Base-by-base conservation (phyloP, 1,140 invertebrate species). In the Xylocopa sonorina region DNA sequence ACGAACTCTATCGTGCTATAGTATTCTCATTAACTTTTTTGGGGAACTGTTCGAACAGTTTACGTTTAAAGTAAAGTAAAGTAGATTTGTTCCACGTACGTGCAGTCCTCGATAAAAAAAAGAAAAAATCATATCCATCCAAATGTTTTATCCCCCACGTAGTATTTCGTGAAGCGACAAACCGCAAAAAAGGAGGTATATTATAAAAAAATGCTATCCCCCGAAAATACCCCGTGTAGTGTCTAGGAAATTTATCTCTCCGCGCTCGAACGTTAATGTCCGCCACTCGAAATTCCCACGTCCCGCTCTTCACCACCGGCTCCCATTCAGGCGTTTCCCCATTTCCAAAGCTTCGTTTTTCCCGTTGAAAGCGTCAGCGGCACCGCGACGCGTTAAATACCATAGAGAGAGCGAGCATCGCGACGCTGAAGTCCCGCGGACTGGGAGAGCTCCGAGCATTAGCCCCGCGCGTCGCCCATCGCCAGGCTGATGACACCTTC, bases 301-400 rank as follows among this genome's bases (percentile, higher is more conserved):
- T 38, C n/a, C 29, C 63, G 46, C 64, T 27, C 32, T 50, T 67
- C 29, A 50, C 21, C 46, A 21, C 64, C 64, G 48, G 18, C 46
- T 12, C 21, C 29, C 29, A 67, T 67, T 67, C 64, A 67, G n/a
- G n/a, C 41, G 24, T 67, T 34, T 34, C 48, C 46, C 14, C 24
- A n/a, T 67, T 66, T 24, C 64, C 6, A 66, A 48, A 24, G 43
- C 64, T 34, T 24, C 64, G 29, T 67, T 67, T 67, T 67, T 50
- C 46, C 29, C 29, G 43, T 34, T 67, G 64, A 67, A 50, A 67
- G 29, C 64, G 64, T 67, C 64, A 41, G 18, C 18, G 29, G 41
- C 62, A 66, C 29, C 43, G 63, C 43, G 27, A 9, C 63, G 63
- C 43, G 63, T 66, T 66, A 66, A 66, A 66, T 66, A 46, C 63